These are phyloP conservation scores for Platalea minor DNA, from an alignment of 2,797 vertebrate genomes.

Conservation along the genomic window DNA sequence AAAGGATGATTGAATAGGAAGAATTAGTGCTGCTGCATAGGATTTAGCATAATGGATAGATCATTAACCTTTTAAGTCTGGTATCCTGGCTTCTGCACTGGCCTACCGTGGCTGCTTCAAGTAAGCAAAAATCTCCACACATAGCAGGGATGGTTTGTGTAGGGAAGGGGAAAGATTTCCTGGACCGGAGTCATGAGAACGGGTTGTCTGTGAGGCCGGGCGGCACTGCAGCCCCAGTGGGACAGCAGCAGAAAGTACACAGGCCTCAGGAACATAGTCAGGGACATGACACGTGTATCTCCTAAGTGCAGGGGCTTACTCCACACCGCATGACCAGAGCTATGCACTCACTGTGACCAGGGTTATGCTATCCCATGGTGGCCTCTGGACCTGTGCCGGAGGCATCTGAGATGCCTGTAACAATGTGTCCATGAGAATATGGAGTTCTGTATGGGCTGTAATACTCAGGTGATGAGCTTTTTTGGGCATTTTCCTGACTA, in stretches of 20 bases:
- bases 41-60: slow-evolving; percentile 41
- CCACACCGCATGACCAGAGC: not conserved
- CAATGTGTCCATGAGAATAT: not conserved
- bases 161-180: not conserved
- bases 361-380: not conserved
- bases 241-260: not conserved
- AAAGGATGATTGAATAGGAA: slow-evolving; percentile 41
- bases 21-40: slow-evolving; percentile 36
- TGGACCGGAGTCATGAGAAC: not conserved
- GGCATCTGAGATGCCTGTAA: not conserved
- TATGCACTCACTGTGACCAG: not conserved
- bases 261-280: not conserved
- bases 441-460: not conserved
- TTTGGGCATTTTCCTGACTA: not conserved
- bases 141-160: not conserved
- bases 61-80: slow-evolving; percentile 31
- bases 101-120: not conserved
- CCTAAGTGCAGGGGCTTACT: not conserved
- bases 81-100: slow-evolving; percentile 2
- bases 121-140: not conserved
- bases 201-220: rapidly evolving
- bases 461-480: not conserved
- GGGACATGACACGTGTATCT: rapidly evolving
- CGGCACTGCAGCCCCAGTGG: not conserved
- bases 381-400: rapidly evolving